Evolutionary conservation across 2,113 vertebrate species (phyloP).

Genomic region (Sceloporus undulatus): DNA sequence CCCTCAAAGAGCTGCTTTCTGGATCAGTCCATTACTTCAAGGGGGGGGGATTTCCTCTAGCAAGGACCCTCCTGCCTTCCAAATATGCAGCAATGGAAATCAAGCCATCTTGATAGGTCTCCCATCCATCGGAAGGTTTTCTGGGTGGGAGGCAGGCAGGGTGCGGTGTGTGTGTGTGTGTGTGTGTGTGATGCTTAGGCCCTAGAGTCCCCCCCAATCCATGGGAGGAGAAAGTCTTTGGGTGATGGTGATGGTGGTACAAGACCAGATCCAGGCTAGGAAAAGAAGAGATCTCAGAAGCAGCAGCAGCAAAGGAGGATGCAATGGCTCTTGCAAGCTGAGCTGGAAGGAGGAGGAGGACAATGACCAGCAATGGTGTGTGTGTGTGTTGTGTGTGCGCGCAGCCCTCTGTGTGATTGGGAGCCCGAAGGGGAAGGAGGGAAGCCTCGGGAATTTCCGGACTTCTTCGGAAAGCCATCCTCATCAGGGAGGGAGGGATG

Average conservation of each 20-base stretch:
- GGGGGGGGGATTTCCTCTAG: neutral
- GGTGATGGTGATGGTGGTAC: neutral
- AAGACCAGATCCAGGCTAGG: neutral
- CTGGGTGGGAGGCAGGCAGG: neutral
- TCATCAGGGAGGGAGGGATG: neutral
- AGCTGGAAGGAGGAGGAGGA: conserved; percentile 38
- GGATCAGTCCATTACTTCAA: neutral
- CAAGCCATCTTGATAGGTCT: conserved; percentile 11
- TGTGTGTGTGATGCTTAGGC: neutral
- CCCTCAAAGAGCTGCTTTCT: neutral
- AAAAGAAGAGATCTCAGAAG: neutral
- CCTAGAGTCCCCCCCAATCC: neutral
- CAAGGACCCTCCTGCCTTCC: neutral
- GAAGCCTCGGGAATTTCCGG: conserved; percentile 40
- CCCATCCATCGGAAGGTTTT: conserved; percentile 23
- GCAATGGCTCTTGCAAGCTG: conserved; percentile 18
- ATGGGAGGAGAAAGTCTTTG: neutral
- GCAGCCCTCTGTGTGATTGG: neutral
- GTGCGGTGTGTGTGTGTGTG: neutral
- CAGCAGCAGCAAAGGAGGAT: neutral
- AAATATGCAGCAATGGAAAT: neutral
- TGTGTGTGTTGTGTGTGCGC: neutral
- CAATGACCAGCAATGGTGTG: conserved; percentile 19
- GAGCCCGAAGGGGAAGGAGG: neutral
- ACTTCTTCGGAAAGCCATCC: conserved; percentile 16